Evolutionary conservation across 2,797 vertebrate genomes (phyloP), one percentile per base, ranked within the genome.

Genomic region (Hirundo rustica): DNA sequence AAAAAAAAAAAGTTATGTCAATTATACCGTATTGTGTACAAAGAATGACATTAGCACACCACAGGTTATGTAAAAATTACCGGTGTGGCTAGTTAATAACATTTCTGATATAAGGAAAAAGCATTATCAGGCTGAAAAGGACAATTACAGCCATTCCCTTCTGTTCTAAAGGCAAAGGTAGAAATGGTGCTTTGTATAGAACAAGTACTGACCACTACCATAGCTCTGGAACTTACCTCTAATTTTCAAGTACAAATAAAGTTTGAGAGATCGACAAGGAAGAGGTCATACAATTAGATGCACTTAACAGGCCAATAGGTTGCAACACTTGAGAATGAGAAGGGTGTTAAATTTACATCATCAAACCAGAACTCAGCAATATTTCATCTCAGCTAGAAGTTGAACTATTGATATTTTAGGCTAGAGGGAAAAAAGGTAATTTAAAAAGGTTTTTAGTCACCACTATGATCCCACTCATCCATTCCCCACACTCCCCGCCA

Each of bases 161-260:
- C 67, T 61, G 23, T 64, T 92, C 66, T 68, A 57, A 92, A 79
- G 44, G 45, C 40, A 92, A 84, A 91, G 64, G 47, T 11, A 65
- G 45, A 86, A 94, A 89, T n/a, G 21, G 71, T 62, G 36, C 42
- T 82, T 68, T 82, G 44, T 36, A 17, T 3, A 53, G 29, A 83
- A 75, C 25, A 83, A 86, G 89, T 88, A 90, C 50, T 77, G 89
- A 90, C 89, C 78, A 77, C 90, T 50, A 92, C 15, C 25, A 58
- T 8, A 74, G 53, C 18, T 84, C 65, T 77, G 85, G 42, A 91
- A 72, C 11, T 26, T 40, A 62, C 32, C 45, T 72, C 45, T 30
- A 76, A 78, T 62, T 91, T 84, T 76, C 57, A 75, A 65, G 72
- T 48, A 65, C 10, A 90, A 91, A 89, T 62, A 86, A 77, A 80